A percentile compares a stretch with the other conserved stretches of the same genome.
These are phyloP conservation scores for Rhagologus leucostigma DNA, from an alignment of 2,113 vertebrate species.

Conservation along the genomic window DNA sequence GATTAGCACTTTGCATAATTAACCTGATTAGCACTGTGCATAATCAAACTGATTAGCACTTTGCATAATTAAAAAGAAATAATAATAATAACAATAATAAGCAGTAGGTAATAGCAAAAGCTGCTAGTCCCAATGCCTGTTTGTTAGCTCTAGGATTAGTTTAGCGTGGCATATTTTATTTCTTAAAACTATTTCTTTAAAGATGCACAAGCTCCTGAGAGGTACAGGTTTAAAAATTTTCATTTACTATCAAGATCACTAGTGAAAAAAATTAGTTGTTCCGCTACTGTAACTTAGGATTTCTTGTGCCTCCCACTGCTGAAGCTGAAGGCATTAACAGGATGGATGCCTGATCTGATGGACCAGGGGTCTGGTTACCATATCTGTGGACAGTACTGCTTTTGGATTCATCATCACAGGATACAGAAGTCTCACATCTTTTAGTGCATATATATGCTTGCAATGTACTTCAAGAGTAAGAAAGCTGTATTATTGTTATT, in stretches of 20 bases:
- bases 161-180: slow-evolving; percentile 59
- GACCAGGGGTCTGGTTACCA: not conserved
- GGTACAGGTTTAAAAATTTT: not conserved
- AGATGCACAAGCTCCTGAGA: slow-evolving; percentile 19
- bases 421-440: not conserved
- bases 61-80: slow-evolving; percentile 89
- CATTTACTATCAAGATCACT: not conserved
- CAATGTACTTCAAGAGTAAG: not conserved
- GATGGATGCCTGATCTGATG: not conserved
- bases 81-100: slow-evolving; percentile 88
- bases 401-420: not conserved
- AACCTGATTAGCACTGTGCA: slow-evolving; percentile 88
- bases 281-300: not conserved
- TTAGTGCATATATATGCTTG: not conserved
- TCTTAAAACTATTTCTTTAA: slow-evolving; percentile 53
- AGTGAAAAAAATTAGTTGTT: not conserved
- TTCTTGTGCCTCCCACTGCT: not conserved
- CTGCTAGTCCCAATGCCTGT: slow-evolving; percentile 74
- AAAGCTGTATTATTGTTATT: not conserved
- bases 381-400: not conserved
- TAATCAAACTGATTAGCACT: slow-evolving; percentile 90
- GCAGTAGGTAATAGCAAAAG: slow-evolving; percentile 83
- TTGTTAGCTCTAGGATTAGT: slow-evolving; percentile 72
- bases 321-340: not conserved
- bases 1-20: slow-evolving; percentile 90